Evolutionary conservation across 2,888 invertebrate species (phyloP).

Genomic region (Mesochorus sp.): DNA sequence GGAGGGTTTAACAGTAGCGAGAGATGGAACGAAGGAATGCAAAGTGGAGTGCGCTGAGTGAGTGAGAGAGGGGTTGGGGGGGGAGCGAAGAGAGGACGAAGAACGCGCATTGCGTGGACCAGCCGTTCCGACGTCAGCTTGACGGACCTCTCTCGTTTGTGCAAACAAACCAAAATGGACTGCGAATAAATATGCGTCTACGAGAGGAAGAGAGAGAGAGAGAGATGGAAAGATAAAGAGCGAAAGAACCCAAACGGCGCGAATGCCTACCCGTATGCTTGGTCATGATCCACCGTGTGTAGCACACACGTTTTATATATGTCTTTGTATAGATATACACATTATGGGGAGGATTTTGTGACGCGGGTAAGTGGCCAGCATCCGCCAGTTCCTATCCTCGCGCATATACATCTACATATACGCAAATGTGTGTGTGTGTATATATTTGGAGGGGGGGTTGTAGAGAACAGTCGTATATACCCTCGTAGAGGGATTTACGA

Average conservation of each 20-base stretch:
- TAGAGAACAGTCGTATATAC: constrained; percentile 42
- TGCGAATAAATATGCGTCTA: constrained; percentile 81
- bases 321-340: background rate
- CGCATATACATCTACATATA: background rate
- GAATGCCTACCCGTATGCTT: constrained; percentile 80
- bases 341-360: constrained; percentile 37
- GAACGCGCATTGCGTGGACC: constrained; percentile 37
- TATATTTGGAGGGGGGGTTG: constrained; percentile 54
- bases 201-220: constrained; percentile 56
- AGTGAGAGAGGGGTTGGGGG: constrained; percentile 9
- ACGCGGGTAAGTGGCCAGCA: constrained; percentile 60
- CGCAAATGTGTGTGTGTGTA: background rate
- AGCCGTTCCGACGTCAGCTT: constrained; percentile 74
- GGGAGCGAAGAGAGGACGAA: constrained; percentile 41
- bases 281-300: constrained; percentile 78
- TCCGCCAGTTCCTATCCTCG: constrained; percentile 41
- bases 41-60: constrained; percentile 60
- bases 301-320: constrained; percentile 18
- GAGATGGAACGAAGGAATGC: constrained; percentile 71
- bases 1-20: constrained; percentile 19
- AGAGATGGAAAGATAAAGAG: too few relatives aligned
- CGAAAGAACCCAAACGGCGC: constrained; percentile 70
- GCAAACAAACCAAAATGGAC: constrained; percentile 82
- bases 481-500: constrained; percentile 76
- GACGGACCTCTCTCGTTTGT: constrained; percentile 77